These are phyloP conservation scores for Epirrhoe alternata DNA, from an alignment of 2,888 invertebrate species.

Conservation along the genomic window DNA sequence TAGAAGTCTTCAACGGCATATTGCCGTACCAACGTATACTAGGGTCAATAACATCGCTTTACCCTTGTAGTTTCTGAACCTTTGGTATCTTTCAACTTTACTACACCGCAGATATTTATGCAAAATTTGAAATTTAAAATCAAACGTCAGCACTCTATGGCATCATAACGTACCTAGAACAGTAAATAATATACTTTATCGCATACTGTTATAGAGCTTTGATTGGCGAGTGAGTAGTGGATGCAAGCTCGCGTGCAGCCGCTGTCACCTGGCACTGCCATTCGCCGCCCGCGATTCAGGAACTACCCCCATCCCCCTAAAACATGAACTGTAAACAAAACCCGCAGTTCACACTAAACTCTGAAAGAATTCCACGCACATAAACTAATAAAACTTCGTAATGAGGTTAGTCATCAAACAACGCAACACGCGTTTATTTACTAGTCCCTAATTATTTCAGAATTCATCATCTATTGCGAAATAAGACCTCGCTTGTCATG, in stretches of 20 bases:
- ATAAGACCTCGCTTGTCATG: slow-evolving; percentile 59
- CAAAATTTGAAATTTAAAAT: slow-evolving; percentile 56
- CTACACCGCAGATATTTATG: slow-evolving; percentile 47
- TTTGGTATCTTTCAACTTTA: slow-evolving; percentile 12
- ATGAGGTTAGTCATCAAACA: slow-evolving; percentile 52
- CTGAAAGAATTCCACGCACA: slow-evolving; percentile 49
- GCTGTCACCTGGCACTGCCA: slow-evolving; percentile 83
- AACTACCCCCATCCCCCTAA: slow-evolving; percentile 71
- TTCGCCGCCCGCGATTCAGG: slow-evolving; percentile 65
- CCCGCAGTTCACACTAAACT: slow-evolving; percentile 50
- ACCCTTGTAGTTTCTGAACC: slow-evolving; percentile 21
- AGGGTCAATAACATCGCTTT: slow-evolving; percentile 39
- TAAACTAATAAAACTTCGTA: slow-evolving; percentile 55
- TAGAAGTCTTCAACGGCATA: slow-evolving; percentile 2
- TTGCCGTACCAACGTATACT: slow-evolving; percentile 21
- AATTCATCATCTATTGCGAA: slow-evolving; percentile 45
- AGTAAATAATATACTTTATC: slow-evolving; percentile 63
- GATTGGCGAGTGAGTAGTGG: slow-evolving; percentile 62
- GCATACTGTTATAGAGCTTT: slow-evolving; percentile 56
- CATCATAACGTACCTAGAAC: slow-evolving; percentile 42
- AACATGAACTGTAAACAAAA: slow-evolving; percentile 70
- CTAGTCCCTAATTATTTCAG: slow-evolving; percentile 56
- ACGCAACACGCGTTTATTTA: slow-evolving; percentile 53
- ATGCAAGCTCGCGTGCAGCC: slow-evolving; percentile 80
- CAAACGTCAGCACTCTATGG: slow-evolving; percentile 50